Evolutionary conservation across 2,888 invertebrate genomes (phyloP), one percentile per base, ranked within the genome.

Genomic region (Syrphus vitripennis): DNA sequence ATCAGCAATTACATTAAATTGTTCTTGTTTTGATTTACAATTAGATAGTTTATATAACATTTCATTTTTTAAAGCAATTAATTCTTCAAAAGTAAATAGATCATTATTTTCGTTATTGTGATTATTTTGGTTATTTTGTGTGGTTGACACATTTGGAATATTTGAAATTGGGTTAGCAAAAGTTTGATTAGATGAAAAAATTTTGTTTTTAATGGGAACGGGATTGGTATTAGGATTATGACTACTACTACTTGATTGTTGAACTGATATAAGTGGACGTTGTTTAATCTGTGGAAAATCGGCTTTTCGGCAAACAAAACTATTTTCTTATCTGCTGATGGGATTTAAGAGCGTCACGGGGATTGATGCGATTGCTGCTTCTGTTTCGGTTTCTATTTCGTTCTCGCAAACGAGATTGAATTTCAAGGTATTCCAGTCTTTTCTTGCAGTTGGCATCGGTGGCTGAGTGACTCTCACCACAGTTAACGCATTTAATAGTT

Each of bases 401-500:
- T 16, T n/a, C 42, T 16, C 16, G 4, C 16, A 42, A 9, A 14
- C 14, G 50, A 6, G 12, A 4, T 26, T 16, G 50, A 5, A 53
- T 53, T 26, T 53, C 50, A 12, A 53, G 12, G 26, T 19, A 26
- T 53, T 53, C 50, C 7, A 53, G 19, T 6, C 50, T 53, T 19
- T 26, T 53, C 16, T 53, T 53, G 9, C 50, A 53, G 7, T 21
- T 19, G 4, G 26, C 14, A n/a, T 53, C 65, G 31, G 65, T 65
- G 31, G 45, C 65, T 16, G 45, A 5, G 19, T 65, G 65, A 12
- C 42, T 31, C 45, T 65, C 48, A 7, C 65, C 65, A 48, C 65
- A 65, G 19, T 65, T 65, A 5, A 48, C 65, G 19, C 65, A 65
- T 65, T 65, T 63, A 16, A 14, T 42, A 40, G 12, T 48, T 16